These are phyloP conservation scores for Spinibarbus caldwelli DNA, from an alignment of 2,797 vertebrate genomes.

Conservation along the genomic window DNA sequence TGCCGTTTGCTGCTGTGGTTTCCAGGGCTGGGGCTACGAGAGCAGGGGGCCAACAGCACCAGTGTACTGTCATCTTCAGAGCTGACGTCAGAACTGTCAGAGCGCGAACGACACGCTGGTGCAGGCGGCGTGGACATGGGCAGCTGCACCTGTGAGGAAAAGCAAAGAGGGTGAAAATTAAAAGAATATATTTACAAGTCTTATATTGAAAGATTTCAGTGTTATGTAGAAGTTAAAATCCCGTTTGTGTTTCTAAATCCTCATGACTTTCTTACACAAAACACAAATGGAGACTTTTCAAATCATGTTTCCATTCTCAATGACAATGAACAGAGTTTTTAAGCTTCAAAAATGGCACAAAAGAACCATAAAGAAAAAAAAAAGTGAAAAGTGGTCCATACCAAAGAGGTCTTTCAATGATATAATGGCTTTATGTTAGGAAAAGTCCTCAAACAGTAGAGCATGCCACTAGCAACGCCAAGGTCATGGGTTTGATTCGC, in stretches of 20 bases:
- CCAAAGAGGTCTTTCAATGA: background rate
- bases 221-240: background rate
- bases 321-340: background rate
- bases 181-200: background rate
- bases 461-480: background rate
- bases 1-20: constrained; percentile 72
- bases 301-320: background rate
- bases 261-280: background rate
- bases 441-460: background rate
- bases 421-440: background rate
- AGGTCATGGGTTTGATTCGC: background rate
- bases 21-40: constrained; percentile 86
- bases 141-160: constrained; percentile 80
- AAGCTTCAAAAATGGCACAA: background rate
- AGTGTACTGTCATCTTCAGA: constrained; percentile 96
- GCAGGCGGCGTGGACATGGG: constrained; percentile 81
- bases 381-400: background rate
- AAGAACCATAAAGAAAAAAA: background rate
- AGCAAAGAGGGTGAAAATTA: background rate
- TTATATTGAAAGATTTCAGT: no score
- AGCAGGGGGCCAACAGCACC: constrained; percentile 88
- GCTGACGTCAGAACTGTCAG: constrained; percentile 85
- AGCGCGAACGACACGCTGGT: constrained; percentile 72
- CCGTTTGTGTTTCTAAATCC: background rate
- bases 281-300: background rate